A percentile compares a stretch with the other conserved stretches of the same genome.
These are phyloP conservation scores for Schizopygopsis pylzovi DNA, from an alignment of 2,797 vertebrate genomes.

Conservation along the genomic window DNA sequence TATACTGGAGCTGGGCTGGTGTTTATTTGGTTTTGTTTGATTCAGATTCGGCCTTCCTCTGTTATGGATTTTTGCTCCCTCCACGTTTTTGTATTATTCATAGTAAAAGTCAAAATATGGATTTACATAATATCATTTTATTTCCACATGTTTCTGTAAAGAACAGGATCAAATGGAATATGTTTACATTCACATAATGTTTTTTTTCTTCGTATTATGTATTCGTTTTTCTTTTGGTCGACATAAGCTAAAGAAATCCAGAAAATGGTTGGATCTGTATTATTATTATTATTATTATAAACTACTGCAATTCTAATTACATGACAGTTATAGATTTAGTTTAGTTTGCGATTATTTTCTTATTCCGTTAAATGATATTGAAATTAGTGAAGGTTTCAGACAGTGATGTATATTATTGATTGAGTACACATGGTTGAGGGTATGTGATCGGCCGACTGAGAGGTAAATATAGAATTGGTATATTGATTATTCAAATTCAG, in stretches of 20 bases:
- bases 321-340: not conserved
- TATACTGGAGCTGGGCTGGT: not conserved
- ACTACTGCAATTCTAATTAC: not conserved
- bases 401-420: conserved; percentile 68
- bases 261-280: not conserved
- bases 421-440: conserved; percentile 63
- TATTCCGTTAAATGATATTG: conserved; percentile 39
- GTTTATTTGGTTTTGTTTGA: conserved; percentile 1
- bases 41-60: not conserved
- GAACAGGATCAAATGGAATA: not conserved
- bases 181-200: not conserved
- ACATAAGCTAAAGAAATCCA: not conserved
- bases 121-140: not conserved
- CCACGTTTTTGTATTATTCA: not conserved
- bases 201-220: not conserved
- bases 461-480: conserved; percentile 70
- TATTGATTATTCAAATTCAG: conserved; percentile 64
- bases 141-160: not conserved
- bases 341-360: conserved; percentile 31
- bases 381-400: conserved; percentile 45
- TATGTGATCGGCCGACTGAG: conserved; percentile 69
- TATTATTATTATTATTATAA: not conserved
- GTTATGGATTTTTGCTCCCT: not conserved
- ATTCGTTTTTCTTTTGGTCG: not conserved
- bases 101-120: not conserved